Evolutionary conservation across 2,113 vertebrate genomes (phyloP).

Genomic region (Halichoerus grypus): DNA sequence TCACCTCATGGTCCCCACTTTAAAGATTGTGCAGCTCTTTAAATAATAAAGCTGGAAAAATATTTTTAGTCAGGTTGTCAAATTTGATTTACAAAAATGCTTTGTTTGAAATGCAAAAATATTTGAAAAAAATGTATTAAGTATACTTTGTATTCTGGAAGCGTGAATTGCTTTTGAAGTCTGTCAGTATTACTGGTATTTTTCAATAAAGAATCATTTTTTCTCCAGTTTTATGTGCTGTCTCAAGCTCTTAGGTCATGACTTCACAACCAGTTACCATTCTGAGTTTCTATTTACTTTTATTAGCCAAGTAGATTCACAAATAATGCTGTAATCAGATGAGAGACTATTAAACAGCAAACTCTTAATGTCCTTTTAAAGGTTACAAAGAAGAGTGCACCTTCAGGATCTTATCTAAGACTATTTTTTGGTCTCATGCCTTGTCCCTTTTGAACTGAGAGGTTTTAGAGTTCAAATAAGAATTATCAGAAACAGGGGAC

Average conservation of each 20-base stretch:
- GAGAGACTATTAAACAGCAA: background rate
- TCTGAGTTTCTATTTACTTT: conserved; percentile 6
- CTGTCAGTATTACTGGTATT: conserved; percentile 91
- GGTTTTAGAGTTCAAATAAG: conserved; percentile 32
- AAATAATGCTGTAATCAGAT: background rate
- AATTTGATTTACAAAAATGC: conserved; percentile 84
- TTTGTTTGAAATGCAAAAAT: conserved; percentile 84
- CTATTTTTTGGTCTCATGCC: background rate
- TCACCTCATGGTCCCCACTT: conserved; percentile 69
- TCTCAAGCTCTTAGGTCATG: conserved; percentile 10
- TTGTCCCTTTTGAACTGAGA: background rate
- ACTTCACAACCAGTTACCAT: conserved; percentile 23
- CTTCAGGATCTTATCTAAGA: background rate
- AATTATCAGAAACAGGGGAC: background rate
- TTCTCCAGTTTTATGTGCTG: conserved; percentile 70
- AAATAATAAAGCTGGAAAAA: conserved; percentile 87
- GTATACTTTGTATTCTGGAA: conserved; percentile 87
- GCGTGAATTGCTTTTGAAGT: conserved; percentile 88
- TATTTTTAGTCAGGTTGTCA: conserved; percentile 87
- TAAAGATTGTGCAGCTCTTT: conserved; percentile 89
- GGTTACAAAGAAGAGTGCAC: background rate
- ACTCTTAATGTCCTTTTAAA: background rate
- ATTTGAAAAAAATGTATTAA: conserved; percentile 87
- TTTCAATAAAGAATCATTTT: conserved; percentile 90
- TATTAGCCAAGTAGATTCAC: background rate